A percentile compares a stretch with the other conserved stretches of the same genome.
Evolutionary conservation across 2,113 vertebrate genomes (phyloP).

Genomic region (Ovis aries): ARS-UI_Ramb_v3.0 NC_056054.1:271601001-271601500

Average conservation of each 20-base stretch:
- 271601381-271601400: background rate
- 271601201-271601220: background rate
- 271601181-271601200: background rate
- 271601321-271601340: background rate
- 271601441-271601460: background rate
- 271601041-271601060: background rate
- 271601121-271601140: background rate
- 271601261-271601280: background rate
- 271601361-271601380: rapidly evolving
- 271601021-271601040: rapidly evolving
- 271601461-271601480: background rate
- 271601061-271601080: background rate
- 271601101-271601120: background rate
- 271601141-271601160: background rate
- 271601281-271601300: background rate
- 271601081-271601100: background rate
- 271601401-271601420: background rate
- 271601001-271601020: background rate
- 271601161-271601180: background rate
- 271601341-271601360: background rate
- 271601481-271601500: rapidly evolving
- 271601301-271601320: background rate
- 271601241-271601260: background rate
- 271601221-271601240: background rate
- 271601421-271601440: no score